Evolutionary conservation across 2,113 vertebrate species (phyloP), one percentile per base, ranked within the genome.

Genomic region (human (Homo sapiens)): DNA sequence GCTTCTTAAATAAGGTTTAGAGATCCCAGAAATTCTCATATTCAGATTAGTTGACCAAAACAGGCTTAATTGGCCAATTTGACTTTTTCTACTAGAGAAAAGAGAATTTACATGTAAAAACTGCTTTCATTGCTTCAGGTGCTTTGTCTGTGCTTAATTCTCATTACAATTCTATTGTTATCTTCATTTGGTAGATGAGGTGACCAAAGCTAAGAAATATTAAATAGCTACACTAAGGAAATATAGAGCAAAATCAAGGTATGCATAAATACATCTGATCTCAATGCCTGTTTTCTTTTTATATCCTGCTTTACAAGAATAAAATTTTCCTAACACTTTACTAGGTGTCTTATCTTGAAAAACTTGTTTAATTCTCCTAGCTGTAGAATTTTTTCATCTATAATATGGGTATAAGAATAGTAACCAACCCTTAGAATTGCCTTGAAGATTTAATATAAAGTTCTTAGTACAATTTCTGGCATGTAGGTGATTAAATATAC

Each of bases 1-100:
- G 68, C 8, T 32, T 55, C 92, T 89, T 85, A 96, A 57, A 92
- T 94, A 98, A 95, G 83, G 87, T 84, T 97, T 12, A 7, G 38
- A 89, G 70, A 85, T 94, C 11, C 61, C 14, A 94, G 78, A 68
- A 98, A 86, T 48, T 61, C 50, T 95, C 12, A 70, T 68, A 95
- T 82, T 6, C 57, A 96, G 79, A 8, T 94, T 43, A 82, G 1
- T 25, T 87, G 20, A 66, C 11, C 11, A 84, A 92, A 80, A 68
- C 22, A 85, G 27, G 17, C 6, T 59, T 9, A 79, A 50, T 0
- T 55, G 57, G 32, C 17, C 18, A 76, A 61, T 92, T 80, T 86
- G 0, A 82, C 8, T 57, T 96, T 85, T 40, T 43, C 35, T 10
- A 61, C 11, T 83, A 64, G 12, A 45, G 25, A 73, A 78, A 87